A percentile compares a stretch with the other conserved stretches of the same genome.
Evolutionary conservation across 2,113 vertebrate species (phyloP).

Genomic region (Sylvietta virens): DNA sequence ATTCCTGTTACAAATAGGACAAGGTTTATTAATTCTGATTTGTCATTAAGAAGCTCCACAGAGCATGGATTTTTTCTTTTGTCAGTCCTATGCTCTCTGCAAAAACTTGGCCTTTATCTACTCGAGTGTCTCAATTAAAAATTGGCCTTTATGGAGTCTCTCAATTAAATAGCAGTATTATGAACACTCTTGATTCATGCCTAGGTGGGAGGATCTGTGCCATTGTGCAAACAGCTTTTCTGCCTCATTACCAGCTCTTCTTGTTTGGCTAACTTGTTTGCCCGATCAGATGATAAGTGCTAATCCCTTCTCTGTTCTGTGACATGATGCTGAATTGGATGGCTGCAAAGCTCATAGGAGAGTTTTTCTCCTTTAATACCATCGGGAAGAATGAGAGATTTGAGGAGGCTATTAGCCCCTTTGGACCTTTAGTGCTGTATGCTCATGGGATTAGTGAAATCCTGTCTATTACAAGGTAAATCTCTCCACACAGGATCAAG

Average conservation of each 20-base stretch:
- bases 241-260: neutral
- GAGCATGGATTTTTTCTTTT: neutral
- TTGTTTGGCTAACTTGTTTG: conserved; percentile 16
- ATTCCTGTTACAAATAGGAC: neutral
- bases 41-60: neutral
- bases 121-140: neutral
- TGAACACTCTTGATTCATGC: neutral
- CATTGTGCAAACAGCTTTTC: neutral
- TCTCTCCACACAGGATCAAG: neutral
- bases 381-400: neutral
- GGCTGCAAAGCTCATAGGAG: neutral
- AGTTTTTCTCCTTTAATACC: neutral
- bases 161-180: neutral
- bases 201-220: neutral
- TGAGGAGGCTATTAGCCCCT: neutral
- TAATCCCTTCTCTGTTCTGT: neutral
- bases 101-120: neutral
- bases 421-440: neutral
- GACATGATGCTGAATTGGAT: neutral
- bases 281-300: neutral
- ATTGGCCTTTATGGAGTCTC: neutral
- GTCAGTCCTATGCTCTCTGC: neutral
- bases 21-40: neutral
- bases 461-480: neutral
- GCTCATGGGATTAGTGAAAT: neutral